Conservation (phyloP, 2,888 invertebrate species). For the Pocota personata region DNA sequence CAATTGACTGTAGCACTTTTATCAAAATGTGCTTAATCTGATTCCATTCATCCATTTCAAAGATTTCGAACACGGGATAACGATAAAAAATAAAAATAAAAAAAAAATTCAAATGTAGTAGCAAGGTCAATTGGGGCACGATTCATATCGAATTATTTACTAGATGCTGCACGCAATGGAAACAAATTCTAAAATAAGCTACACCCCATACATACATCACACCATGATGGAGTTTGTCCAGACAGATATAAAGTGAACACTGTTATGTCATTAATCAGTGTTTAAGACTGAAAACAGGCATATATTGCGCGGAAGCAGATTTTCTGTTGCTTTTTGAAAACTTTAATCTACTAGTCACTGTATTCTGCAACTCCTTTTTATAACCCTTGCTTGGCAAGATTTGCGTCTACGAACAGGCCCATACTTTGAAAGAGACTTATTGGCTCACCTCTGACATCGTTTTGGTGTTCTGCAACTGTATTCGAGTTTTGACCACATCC, state of each 20-base stretch:
- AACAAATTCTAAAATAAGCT: slow-evolving; percentile 20
- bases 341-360: no score
- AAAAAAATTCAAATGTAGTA: slow-evolving; percentile 3
- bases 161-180: slow-evolving; percentile 17
- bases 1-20: background rate
- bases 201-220: background rate
- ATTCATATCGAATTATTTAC: slow-evolving; percentile 5
- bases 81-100: slow-evolving; percentile 9
- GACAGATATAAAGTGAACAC: background rate
- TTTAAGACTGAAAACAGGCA: background rate
- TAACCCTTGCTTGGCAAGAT: no score
- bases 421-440: background rate
- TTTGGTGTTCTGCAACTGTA: slow-evolving; percentile 88
- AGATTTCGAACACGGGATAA: background rate
- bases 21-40: background rate
- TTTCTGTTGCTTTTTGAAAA: no score
- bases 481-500: slow-evolving; percentile 95
- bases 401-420: no score
- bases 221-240: slow-evolving; percentile 15
- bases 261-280: background rate
- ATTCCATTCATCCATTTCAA: no score
- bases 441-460: slow-evolving; percentile 77
- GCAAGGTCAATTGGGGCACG: slow-evolving; percentile 47
- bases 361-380: no score
- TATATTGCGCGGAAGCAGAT: no score